Evolutionary conservation across 2,888 invertebrate genomes (phyloP).

Genomic region (Sarcophaga variegata): DNA sequence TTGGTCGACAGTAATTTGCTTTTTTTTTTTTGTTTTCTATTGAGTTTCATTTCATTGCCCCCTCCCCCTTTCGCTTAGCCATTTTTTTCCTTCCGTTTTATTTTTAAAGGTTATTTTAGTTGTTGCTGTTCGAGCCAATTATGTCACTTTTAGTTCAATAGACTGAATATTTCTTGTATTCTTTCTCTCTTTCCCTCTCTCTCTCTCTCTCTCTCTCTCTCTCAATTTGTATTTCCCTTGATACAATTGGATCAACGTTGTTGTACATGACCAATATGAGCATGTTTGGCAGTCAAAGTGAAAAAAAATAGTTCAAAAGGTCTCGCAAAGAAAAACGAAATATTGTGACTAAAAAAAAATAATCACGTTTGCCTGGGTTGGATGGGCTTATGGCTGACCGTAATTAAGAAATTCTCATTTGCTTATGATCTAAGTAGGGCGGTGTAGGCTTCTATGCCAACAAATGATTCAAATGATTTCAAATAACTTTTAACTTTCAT

Average conservation of each 20-base stretch:
- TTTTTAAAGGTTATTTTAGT: not conserved
- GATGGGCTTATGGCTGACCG: not conserved
- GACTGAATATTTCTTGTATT: not conserved
- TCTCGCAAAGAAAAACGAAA: not conserved
- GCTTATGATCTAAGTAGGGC: not conserved
- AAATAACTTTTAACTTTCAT: too few relatives aligned
- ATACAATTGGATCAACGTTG: constrained; percentile 21
- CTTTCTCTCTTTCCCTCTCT: too few relatives aligned
- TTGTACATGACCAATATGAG: too few relatives aligned
- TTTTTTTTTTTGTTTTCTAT: not conserved
- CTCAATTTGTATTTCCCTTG: constrained; percentile 23
- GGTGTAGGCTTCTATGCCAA: too few relatives aligned
- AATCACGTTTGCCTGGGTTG: not conserved
- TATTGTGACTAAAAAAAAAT: not conserved
- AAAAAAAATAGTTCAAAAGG: too few relatives aligned
- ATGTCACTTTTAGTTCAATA: constrained; percentile 56
- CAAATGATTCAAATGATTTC: too few relatives aligned
- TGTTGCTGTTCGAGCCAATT: constrained; percentile 49
- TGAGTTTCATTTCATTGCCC: too few relatives aligned
- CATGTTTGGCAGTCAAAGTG: too few relatives aligned
- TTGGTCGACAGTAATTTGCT: not conserved
- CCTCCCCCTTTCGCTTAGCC: too few relatives aligned
- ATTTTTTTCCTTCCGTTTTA: not conserved
- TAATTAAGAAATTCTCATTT: constrained; percentile 1
- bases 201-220: too few relatives aligned